Base-by-base conservation (phyloP, 1,140 invertebrate genomes). In the Spodoptera frugiperda region DNA sequence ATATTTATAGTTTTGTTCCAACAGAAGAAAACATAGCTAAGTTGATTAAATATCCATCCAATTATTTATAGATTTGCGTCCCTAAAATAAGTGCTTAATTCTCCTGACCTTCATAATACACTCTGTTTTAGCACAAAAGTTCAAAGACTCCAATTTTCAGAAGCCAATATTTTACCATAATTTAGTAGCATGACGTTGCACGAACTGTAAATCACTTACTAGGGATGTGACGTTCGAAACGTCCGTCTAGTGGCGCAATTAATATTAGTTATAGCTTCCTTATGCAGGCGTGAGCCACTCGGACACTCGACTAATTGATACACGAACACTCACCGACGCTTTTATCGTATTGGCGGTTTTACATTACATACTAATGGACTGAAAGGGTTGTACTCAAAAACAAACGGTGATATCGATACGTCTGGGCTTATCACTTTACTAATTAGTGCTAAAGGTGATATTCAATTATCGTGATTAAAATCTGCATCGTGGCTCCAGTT, bases 321-420 rank as follows among this genome's bases (percentile, higher is more conserved):
- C 82, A 81, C 76, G 81, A 79, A 81, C 81, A 78, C 82, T 82
- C 71, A 48, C 77, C 39, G 54, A 78, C 39, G 80, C 87, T 87
- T 87, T 87, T 84, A 86, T 59, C 78, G 72, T 83, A 83, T 83
- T 84, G 84, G 55, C 25, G 84, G 84, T 85, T 81, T 88, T 78
- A 76, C 78, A 84, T 86, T 87, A 77, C 78, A 17, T 68, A 76
- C 87, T 82, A 84, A 84, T 87, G 84, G 81, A 78, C 46, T 55
- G 72, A 85, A 86, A 86, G 84, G 88, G 84, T 86, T 85, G 78
- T 14, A 81, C 25, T 14, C 30, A 65, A 63, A n/a, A 65, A 75
- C 72, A 75, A 75, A 63, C 17, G 48, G 46, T 25, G 55, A 21
- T 48, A 49, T 67, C 19, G 44, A 25, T 39, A 63, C 55, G 17